Conservation (phyloP, 2,113 vertebrate genomes). For the Triplophysa siluroides region DNA sequence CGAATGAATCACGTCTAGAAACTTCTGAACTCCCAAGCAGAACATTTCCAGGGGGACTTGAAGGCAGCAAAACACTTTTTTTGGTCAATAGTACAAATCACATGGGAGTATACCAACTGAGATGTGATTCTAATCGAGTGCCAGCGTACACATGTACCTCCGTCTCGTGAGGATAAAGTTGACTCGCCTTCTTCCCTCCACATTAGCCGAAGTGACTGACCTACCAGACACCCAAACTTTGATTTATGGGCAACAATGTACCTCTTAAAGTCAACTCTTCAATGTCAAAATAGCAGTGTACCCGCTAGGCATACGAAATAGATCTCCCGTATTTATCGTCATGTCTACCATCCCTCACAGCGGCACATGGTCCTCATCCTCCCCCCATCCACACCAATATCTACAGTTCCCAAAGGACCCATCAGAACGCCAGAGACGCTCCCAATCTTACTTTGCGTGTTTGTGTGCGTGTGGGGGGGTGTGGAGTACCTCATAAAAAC, state of each 20-base stretch:
- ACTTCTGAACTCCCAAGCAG: background rate
- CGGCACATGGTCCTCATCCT: background rate
- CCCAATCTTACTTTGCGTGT: slow-evolving; percentile 34
- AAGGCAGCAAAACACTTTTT: background rate
- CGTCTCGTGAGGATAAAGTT: background rate
- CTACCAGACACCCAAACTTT: background rate
- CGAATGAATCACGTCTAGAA: too few species aligned
- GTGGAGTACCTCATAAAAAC: slow-evolving; percentile 69
- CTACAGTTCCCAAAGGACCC: slow-evolving; percentile 30
- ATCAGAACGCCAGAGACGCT: slow-evolving; percentile 41
- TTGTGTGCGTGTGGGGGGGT: background rate
- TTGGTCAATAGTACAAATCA: slow-evolving; percentile 16
- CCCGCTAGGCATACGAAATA: background rate
- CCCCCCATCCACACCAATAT: slow-evolving; percentile 1
- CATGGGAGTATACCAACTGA: background rate
- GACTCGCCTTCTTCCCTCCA: background rate
- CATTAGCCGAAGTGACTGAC: background rate
- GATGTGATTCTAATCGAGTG: background rate
- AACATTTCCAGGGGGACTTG: background rate
- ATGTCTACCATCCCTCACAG: slow-evolving; percentile 4
- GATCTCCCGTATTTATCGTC: background rate
- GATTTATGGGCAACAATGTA: background rate
- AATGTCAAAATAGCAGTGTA: background rate
- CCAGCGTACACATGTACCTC: background rate
- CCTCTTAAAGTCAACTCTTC: too few species aligned